Percentiles rank a stretch among this genome's conserved stretches.
These are phyloP conservation scores for Pseudomyrmex sp. DNA, from an alignment of 1,140 invertebrate genomes.

Conservation along the genomic window DNA sequence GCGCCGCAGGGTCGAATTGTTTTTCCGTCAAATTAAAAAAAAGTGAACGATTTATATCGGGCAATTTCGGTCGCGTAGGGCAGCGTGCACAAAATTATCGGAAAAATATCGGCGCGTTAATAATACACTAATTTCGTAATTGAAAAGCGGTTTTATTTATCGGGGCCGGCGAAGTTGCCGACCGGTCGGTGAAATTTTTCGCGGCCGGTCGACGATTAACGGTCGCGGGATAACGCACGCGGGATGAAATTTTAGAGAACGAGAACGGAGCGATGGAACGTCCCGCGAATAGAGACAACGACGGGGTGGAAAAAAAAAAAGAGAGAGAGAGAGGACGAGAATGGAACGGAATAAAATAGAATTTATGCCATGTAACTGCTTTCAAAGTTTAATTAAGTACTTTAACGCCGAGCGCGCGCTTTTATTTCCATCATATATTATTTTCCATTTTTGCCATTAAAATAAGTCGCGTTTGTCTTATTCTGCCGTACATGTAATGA, in stretches of 20 bases:
- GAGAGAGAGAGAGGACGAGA: slow-evolving; percentile 59
- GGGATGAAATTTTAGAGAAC: slow-evolving; percentile 60
- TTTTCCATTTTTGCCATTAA: slow-evolving; percentile 58
- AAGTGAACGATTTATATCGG: slow-evolving; percentile 61
- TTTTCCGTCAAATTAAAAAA: slow-evolving; percentile 56
- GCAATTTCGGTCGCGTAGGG: slow-evolving; percentile 53
- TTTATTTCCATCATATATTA: slow-evolving; percentile 54
- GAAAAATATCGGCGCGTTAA: slow-evolving; percentile 62
- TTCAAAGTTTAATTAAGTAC: slow-evolving; percentile 62
- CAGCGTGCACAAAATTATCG: slow-evolving; percentile 56
- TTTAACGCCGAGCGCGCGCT: slow-evolving; percentile 54
- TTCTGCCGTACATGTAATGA: slow-evolving; percentile 34
- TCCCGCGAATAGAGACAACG: slow-evolving; percentile 53
- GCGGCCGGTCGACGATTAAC: slow-evolving; percentile 59
- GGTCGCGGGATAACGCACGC: slow-evolving; percentile 57
- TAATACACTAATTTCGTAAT: slow-evolving; percentile 63
- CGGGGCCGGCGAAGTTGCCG: slow-evolving; percentile 50
- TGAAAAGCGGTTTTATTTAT: slow-evolving; percentile 62
- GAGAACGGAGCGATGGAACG: slow-evolving; percentile 49
- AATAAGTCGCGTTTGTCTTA: slow-evolving; percentile 56
- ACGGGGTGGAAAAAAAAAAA: background rate
- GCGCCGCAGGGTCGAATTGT: slow-evolving; percentile 46
- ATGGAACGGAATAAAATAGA: slow-evolving; percentile 61
- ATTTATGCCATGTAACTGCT: slow-evolving; percentile 59
- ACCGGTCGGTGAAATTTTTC: slow-evolving; percentile 59